Base-by-base conservation (phyloP, 1,140 invertebrate species). In the Drosophila setifemur region DNA sequence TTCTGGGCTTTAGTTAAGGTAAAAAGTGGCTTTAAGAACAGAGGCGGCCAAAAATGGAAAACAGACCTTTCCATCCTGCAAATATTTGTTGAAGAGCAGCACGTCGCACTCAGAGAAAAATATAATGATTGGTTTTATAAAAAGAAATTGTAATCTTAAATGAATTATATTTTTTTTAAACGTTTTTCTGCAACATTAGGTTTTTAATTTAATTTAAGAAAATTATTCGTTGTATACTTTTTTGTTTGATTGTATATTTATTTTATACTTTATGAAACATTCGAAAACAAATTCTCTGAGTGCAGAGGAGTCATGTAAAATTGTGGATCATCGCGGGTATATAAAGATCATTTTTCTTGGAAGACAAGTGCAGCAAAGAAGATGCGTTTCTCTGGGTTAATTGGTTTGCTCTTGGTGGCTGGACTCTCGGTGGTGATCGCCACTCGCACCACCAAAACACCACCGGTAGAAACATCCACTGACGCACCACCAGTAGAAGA, bases 71-170 rank as follows among this genome's bases (percentile, higher is more conserved):
- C 16, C 6, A 26, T 29, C 16, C 6, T 14, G 44, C 26, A 50
- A 66, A 66, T 66, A 66, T 66, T 64, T 37, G 26, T 19, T 28
- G 11, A 63, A 49, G 57, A 12, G 9, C 19, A 14, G 29, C 31
- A 25, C 19, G 21, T n/a, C 28, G 7, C 18, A 55, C 45, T 21
- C 4, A 8, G 16, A 23, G 7, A 18, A 12, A 29, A n/a, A n/a
- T n/a, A n/a, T n/a, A n/a, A n/a, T n/a, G n/a, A n/a, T n/a, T n/a
- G n/a, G n/a, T n/a, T n/a, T n/a, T n/a, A n/a, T n/a, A n/a, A n/a
- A n/a, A n/a, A n/a, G n/a, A n/a, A n/a, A n/a, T n/a, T n/a, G n/a
- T n/a, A n/a, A n/a, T n/a, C n/a, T n/a, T n/a, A n/a, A n/a, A n/a
- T n/a, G n/a, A n/a, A n/a, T n/a, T n/a, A n/a, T n/a, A n/a, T n/a